Conservation (phyloP, 2,797 vertebrate genomes). For the Gallinago nigripennis region DNA sequence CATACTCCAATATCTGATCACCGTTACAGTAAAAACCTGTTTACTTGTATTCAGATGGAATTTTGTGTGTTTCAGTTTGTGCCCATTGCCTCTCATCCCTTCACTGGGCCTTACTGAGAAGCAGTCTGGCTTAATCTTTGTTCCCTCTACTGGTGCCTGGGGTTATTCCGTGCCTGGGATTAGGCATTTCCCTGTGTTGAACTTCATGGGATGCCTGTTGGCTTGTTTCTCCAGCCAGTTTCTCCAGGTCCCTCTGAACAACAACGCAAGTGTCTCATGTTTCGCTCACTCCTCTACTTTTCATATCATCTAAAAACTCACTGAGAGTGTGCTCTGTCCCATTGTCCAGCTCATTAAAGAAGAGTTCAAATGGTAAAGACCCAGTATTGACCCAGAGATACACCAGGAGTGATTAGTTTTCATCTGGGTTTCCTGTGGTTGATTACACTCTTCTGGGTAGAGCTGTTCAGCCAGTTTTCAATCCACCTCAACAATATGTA, state of each 20-base stretch:
- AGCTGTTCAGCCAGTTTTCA: background rate
- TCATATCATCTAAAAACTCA: fast-evolving
- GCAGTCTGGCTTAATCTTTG: background rate
- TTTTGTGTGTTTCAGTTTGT: background rate
- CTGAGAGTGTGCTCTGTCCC: background rate
- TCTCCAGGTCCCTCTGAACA: background rate
- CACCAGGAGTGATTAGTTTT: background rate
- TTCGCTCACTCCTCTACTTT: background rate
- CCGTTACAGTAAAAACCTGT: background rate
- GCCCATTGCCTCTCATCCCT: background rate
- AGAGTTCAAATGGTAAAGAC: background rate
- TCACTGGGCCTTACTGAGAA: background rate
- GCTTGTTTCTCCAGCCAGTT: background rate
- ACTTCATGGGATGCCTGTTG: background rate
- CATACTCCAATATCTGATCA: background rate
- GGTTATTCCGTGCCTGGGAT: background rate
- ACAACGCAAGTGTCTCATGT: fast-evolving
- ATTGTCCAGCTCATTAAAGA: background rate
- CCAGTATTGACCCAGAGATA: background rate
- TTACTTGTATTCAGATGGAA: background rate
- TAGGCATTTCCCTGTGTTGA: background rate
- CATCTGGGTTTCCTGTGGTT: background rate
- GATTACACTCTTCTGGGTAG: background rate
- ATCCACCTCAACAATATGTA: background rate
- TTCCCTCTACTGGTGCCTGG: background rate